Evolutionary conservation across 2,888 invertebrate genomes (phyloP).

Genomic region (Rotaria macrura): DNA sequence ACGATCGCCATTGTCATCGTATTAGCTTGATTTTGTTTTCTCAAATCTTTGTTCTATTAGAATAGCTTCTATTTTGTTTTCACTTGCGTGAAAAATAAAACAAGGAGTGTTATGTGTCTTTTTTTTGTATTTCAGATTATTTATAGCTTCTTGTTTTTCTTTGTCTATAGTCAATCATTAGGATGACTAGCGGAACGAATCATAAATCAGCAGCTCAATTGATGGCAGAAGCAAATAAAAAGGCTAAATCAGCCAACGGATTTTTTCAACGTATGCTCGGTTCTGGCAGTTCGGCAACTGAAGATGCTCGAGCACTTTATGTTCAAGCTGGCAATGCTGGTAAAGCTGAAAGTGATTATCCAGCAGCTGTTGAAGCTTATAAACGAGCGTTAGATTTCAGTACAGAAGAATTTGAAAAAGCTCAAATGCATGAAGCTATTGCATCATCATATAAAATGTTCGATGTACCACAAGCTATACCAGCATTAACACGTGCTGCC

Average conservation of each 20-base stretch:
- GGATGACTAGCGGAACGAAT: not conserved
- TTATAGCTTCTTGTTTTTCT: not conserved
- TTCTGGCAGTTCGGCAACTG: not conserved
- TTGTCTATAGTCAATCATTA: not conserved
- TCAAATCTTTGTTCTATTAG: not conserved
- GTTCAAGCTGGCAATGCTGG: not conserved
- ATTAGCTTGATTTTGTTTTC: not conserved
- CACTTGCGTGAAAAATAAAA: not conserved
- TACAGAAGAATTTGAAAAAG: not conserved
- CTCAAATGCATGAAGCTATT: not conserved
- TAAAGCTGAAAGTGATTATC: slow-evolving; percentile 1
- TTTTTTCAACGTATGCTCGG: not conserved
- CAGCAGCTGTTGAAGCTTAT: slow-evolving; percentile 1
- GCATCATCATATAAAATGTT: slow-evolving; percentile 17
- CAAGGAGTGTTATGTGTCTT: not conserved
- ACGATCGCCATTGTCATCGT: not conserved
- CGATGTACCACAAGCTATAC: not conserved
- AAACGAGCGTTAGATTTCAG: not conserved
- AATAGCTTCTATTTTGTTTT: not conserved
- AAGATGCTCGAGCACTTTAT: slow-evolving; percentile 9
- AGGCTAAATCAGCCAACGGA: not conserved
- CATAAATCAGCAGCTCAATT: not conserved
- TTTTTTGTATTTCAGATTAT: not conserved
- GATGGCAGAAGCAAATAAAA: not conserved
- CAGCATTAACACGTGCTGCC: not conserved